phyloP scores from a whole-genome alignment of 2,888 invertebrate genomes.

The Drosophila pseudotakahashii region DNA sequence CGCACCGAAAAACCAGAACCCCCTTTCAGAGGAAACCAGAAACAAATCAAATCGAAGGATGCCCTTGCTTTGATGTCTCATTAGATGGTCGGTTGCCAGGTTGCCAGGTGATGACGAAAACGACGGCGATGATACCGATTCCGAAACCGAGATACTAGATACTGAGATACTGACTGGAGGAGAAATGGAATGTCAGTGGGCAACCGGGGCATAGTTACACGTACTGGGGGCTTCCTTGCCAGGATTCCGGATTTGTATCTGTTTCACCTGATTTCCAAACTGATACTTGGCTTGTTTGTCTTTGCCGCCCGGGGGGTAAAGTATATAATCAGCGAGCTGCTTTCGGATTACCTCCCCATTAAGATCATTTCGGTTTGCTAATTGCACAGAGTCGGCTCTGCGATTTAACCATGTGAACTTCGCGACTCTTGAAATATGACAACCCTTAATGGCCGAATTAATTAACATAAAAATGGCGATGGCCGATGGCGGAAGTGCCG shows the following conservation, averaged over 20 bases:
- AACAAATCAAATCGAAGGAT: conserved; percentile 56
- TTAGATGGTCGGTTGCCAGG: conserved; percentile 74
- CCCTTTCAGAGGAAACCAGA: conserved; percentile 47
- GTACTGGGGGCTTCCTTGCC: conserved; percentile 7
- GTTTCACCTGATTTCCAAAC: conserved; percentile 44
- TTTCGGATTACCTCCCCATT: conserved; percentile 53
- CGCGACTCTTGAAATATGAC: conserved; percentile 60
- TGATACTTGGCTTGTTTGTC: conserved; percentile 51
- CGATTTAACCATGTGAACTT: conserved; percentile 21
- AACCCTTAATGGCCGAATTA: conserved; percentile 69
- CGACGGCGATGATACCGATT: conserved; percentile 5
- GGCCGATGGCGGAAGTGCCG: conserved; percentile 28
- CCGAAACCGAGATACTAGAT: conserved; percentile 13
- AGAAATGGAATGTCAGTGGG: conserved; percentile 12
- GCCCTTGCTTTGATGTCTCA: conserved; percentile 70
- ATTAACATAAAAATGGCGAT: conserved; percentile 68
- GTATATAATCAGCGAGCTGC: conserved; percentile 25
- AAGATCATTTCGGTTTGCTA: conserved; percentile 31
- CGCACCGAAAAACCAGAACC: conserved; percentile 6
- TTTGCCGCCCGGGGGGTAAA: not conserved
- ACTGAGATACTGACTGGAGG: too few species aligned
- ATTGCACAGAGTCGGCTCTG: conserved; percentile 26
- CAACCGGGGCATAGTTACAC: conserved; percentile 38
- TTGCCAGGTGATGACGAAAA: conserved; percentile 69
- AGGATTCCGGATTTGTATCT: conserved; percentile 16